These are phyloP conservation scores for Calcarius lapponicus DNA, from an alignment of 2,797 vertebrate genomes.

Conservation along the genomic window DNA sequence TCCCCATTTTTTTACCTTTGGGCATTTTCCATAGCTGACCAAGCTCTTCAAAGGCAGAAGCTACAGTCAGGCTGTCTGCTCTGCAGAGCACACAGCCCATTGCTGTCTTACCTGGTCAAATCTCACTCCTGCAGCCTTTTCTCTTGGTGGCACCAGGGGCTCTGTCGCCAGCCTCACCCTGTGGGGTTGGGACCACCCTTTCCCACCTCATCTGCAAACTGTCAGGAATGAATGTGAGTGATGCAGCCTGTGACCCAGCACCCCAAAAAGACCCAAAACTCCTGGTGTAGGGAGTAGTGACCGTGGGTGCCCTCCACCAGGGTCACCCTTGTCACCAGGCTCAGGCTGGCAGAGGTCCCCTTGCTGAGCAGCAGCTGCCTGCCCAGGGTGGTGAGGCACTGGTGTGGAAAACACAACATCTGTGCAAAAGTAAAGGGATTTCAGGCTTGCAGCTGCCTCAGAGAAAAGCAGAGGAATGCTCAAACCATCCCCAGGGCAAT, in stretches of 20 bases:
- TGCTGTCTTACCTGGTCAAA: neutral
- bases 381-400: neutral
- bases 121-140: neutral
- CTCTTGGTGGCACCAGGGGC: neutral
- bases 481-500: neutral
- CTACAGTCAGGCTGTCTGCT: neutral
- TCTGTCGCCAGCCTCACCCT: neutral
- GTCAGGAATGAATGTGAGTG: neutral
- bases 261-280: neutral
- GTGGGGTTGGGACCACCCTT: neutral
- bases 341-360: neutral
- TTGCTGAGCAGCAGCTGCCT: neutral
- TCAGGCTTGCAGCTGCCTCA: neutral
- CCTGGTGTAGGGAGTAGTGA: neutral
- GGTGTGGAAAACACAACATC: neutral
- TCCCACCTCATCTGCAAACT: neutral
- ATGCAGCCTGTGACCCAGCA: neutral
- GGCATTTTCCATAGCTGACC: constrained; percentile 18
- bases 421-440: neutral
- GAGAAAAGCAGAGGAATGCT: neutral
- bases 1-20: neutral
- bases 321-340: neutral
- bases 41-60: neutral
- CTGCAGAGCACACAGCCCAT: neutral
- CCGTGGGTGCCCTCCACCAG: neutral